phyloP scores from a whole-genome alignment of 2,888 invertebrate species.

The Ennomos fuscantarius region DNA sequence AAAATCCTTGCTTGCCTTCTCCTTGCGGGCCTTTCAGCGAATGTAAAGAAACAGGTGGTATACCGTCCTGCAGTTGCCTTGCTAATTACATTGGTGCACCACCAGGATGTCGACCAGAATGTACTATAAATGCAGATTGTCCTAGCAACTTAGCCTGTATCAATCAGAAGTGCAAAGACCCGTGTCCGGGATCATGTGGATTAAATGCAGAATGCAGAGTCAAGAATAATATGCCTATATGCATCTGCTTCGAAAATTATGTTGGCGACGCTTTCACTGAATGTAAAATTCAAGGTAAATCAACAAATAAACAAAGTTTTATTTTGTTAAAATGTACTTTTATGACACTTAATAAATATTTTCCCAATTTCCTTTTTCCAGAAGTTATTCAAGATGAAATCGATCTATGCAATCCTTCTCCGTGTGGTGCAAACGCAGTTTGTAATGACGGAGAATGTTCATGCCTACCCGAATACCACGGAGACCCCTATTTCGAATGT shows the following conservation, averaged over 20 bases:
- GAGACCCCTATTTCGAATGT: constrained; percentile 89
- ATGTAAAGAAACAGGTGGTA: constrained; percentile 85
- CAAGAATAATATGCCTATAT: constrained; percentile 90
- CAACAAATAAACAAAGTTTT: no score
- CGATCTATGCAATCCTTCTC: constrained; percentile 87
- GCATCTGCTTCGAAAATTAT: constrained; percentile 89
- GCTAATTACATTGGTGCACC: constrained; percentile 89
- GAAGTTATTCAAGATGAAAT: constrained; percentile 59
- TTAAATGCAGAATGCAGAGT: constrained; percentile 87
- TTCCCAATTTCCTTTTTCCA: constrained; percentile 44
- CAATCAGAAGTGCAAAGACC: constrained; percentile 90
- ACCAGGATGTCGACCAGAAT: constrained; percentile 89
- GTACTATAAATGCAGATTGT: constrained; percentile 90
- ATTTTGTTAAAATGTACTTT: constrained; percentile 20
- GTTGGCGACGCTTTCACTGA: constrained; percentile 90
- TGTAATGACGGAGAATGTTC: constrained; percentile 86
- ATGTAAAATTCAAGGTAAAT: constrained; percentile 83
- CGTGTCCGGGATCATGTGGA: constrained; percentile 93
- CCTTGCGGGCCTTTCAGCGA: constrained; percentile 89
- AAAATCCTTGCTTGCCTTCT: constrained; percentile 86
- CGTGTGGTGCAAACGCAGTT: constrained; percentile 87
- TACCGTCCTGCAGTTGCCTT: constrained; percentile 88
- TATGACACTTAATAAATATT: neutral
- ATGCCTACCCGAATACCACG: constrained; percentile 86
- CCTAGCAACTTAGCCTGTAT: constrained; percentile 91